These are phyloP conservation scores for Lanistes nyassanus DNA, from an alignment of 1,140 invertebrate species.

Conservation along the genomic window DNA sequence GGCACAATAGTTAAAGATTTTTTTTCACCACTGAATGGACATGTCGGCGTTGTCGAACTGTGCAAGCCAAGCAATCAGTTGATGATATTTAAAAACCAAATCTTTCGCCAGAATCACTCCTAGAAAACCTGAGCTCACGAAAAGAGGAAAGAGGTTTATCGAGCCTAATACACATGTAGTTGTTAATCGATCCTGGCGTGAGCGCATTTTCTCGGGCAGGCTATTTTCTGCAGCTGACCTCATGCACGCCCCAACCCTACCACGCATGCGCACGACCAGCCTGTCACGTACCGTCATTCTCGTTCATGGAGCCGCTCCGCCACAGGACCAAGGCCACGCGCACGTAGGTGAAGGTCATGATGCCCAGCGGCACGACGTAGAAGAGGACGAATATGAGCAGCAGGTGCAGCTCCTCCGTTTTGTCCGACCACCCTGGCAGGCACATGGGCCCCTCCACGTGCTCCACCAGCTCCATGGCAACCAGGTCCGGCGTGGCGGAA, in stretches of 20 bases:
- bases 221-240: background rate
- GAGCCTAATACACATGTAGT: no score
- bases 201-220: background rate
- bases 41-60: no score
- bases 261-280: background rate
- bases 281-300: conserved; percentile 27
- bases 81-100: no score
- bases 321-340: conserved; percentile 86
- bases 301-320: conserved; percentile 65
- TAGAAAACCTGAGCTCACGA: no score
- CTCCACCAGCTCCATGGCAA: conserved; percentile 10
- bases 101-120: no score
- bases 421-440: conserved; percentile 26
- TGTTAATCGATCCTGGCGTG: background rate
- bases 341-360: conserved; percentile 86
- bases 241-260: background rate
- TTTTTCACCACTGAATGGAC: no score
- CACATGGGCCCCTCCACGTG: conserved; percentile 20
- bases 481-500: conserved; percentile 23
- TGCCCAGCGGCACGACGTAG: conserved; percentile 80
- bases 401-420: conserved; percentile 71
- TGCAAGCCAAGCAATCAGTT: no score
- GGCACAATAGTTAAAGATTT: no score
- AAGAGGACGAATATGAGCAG: conserved; percentile 77
- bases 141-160: no score